Base-by-base conservation (phyloP, 2,113 vertebrate species). In the Mandrillus leucophaeus region DNA sequence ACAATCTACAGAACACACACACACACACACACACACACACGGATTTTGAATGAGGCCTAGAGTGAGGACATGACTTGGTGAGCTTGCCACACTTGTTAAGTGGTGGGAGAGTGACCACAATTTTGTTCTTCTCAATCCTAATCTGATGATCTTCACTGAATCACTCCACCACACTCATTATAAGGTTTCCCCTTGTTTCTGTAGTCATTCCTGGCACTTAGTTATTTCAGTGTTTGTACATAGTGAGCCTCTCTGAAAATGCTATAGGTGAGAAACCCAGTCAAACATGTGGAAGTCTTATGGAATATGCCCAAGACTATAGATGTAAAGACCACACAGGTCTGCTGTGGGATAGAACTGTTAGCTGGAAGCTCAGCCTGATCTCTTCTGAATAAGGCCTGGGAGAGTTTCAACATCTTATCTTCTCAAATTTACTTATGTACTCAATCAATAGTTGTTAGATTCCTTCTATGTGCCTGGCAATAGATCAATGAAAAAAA, bases 91-190 rank as follows among this genome's bases (percentile, higher is more conserved):
- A 48, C 17, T 35, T 10, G 12, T 17, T 92, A 78, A 32, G 45
- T 66, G 22, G 20, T 25, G 8, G 43, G 84, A 48, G 35, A 93
- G 64, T 48, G 80, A 76, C 43, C 35, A 50, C 68, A 92, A 72
- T 25, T 90, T 79, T 75, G 25, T 82, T 90, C 73, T 73, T 85
- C 55, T 48, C 80, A 96, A 6, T 93, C 68, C 87, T 84, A 92
- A 84, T 89, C 48, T 45, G 9, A 40, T 64, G 73, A 72, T 89
- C 70, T 57, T 89, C 38, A 27, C n/a, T 18, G 7, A 90, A 20
- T 45, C 57, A 70, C 43, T 25, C 48, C 4, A 3, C 27, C 20
- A 73, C 91, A 35, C 12, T 79, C 4, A 5, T 79, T 76, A 10
- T 13, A 35, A 73, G 38, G 10, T 66, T 88, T 83, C n/a, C 16